A percentile compares a stretch with the other conserved stretches of the same genome.
Evolutionary conservation across 2,888 invertebrate genomes (phyloP).

Genomic region (Caenorhabditis sp.): DNA sequence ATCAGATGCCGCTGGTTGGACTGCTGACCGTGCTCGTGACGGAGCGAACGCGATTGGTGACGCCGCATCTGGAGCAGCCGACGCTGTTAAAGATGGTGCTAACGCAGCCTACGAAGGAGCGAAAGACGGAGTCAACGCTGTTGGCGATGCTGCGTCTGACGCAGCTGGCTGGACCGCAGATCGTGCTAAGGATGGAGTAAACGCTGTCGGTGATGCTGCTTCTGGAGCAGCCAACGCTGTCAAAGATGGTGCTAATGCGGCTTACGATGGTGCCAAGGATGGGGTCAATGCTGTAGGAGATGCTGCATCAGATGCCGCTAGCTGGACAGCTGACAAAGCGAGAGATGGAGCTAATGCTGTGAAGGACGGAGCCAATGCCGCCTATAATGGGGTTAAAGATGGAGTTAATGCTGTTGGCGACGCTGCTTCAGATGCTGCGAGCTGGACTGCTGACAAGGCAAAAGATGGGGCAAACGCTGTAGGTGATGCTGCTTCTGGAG

Average conservation of each 20-base stretch:
- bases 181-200: not conserved
- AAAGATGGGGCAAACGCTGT: slow-evolving; percentile 9
- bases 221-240: slow-evolving; percentile 16
- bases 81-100: slow-evolving; percentile 18
- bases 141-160: not conserved
- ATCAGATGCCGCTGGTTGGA: not conserved
- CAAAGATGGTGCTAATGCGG: slow-evolving; percentile 15
- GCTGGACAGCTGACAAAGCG: too few relatives aligned
- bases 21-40: not conserved
- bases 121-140: slow-evolving; percentile 15
- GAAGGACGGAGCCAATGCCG: slow-evolving; percentile 4
- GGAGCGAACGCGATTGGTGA: slow-evolving; percentile 4
- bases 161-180: not conserved
- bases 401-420: not conserved
- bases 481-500: slow-evolving; percentile 7
- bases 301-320: not conserved
- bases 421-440: not conserved
- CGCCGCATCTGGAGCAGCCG: slow-evolving; percentile 9
- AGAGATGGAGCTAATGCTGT: not conserved
- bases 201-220: slow-evolving; percentile 2
- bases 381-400: not conserved
- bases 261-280: slow-evolving; percentile 32
- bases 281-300: slow-evolving; percentile 6
- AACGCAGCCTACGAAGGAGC: slow-evolving; percentile 34
- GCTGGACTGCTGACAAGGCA: slow-evolving; percentile 3